These are phyloP conservation scores for Drosophila mimica DNA, from an alignment of 2,888 invertebrate genomes.

Conservation along the genomic window DNA sequence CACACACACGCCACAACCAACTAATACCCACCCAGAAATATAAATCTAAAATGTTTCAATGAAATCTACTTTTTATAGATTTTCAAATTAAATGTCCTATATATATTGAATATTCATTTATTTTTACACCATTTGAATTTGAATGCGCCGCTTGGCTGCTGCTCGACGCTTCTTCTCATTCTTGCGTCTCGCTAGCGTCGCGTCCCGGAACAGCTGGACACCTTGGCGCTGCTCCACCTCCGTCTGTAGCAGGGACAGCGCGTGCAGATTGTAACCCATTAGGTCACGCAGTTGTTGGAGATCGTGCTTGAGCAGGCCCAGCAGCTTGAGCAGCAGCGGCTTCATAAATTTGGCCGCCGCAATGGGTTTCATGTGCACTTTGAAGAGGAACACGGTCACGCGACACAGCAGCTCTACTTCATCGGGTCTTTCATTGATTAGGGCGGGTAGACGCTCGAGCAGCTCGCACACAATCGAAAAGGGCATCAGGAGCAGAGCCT, in stretches of 20 bases:
- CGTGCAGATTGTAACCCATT: slow-evolving; percentile 94
- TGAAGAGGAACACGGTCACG: slow-evolving; percentile 91
- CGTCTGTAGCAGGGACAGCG: slow-evolving; percentile 90
- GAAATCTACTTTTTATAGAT: slow-evolving; percentile 34
- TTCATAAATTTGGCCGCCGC: slow-evolving; percentile 89
- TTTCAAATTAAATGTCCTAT: slow-evolving; percentile 35
- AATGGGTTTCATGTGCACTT: slow-evolving; percentile 92
- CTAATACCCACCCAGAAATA: neutral
- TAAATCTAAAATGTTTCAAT: slow-evolving; percentile 24
- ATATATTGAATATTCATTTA: neutral
- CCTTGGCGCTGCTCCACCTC: slow-evolving; percentile 91
- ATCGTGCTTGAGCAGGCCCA: slow-evolving; percentile 73
- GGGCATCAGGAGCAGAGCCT: slow-evolving; percentile 93
- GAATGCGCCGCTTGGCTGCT: slow-evolving; percentile 73
- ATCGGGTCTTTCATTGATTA: slow-evolving; percentile 89
- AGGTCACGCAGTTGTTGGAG: slow-evolving; percentile 88
- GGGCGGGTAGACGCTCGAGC: slow-evolving; percentile 89
- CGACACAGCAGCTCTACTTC: slow-evolving; percentile 91
- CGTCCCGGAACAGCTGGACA: slow-evolving; percentile 92
- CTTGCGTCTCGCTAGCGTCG: slow-evolving; percentile 88
- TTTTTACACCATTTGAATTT: slow-evolving; percentile 74
- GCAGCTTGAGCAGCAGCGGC: slow-evolving; percentile 77
- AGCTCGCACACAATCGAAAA: slow-evolving; percentile 93
- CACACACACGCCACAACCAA: neutral
- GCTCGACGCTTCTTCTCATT: slow-evolving; percentile 86